Percentiles rank a stretch among this genome's conserved stretches.
Conservation (phyloP, 2,888 invertebrate species). For the Morpho deidamia region DNA sequence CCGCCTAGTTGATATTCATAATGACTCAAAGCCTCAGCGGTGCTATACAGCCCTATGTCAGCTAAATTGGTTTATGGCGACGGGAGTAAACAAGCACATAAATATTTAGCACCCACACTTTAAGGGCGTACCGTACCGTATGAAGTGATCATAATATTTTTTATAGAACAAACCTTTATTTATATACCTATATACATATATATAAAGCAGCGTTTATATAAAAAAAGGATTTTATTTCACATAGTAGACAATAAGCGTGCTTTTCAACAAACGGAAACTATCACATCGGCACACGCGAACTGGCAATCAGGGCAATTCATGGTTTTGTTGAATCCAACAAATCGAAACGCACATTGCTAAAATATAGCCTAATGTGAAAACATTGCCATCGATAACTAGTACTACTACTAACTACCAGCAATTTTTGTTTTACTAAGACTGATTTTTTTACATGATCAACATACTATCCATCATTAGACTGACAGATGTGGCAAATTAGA, state of each 20-base stretch:
- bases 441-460: too few relatives aligned
- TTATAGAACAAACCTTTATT: too few relatives aligned
- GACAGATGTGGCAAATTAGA: too few relatives aligned
- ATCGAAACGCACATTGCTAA: conserved; percentile 47
- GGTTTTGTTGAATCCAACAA: conserved; percentile 55
- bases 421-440: not conserved
- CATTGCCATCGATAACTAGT: conserved; percentile 13
- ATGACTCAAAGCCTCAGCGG: conserved; percentile 37
- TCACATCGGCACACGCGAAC: conserved; percentile 58
- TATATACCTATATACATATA: too few relatives aligned
- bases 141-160: too few relatives aligned
- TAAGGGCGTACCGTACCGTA: not conserved
- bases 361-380: conserved; percentile 31
- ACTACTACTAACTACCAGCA: too few relatives aligned
- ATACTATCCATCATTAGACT: too few relatives aligned
- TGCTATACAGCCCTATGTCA: conserved; percentile 43
- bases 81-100: conserved; percentile 36
- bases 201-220: not conserved
- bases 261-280: conserved; percentile 51
- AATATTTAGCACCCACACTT: conserved; percentile 1
- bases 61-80: conserved; percentile 66
- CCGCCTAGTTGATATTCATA: conserved; percentile 66
- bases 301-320: conserved; percentile 56
- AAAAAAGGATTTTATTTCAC: conserved; percentile 1
- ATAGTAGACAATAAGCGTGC: conserved; percentile 9